phyloP scores from a whole-genome alignment of 2,797 vertebrate genomes.

The Triplophysa yarkandensis region DNA sequence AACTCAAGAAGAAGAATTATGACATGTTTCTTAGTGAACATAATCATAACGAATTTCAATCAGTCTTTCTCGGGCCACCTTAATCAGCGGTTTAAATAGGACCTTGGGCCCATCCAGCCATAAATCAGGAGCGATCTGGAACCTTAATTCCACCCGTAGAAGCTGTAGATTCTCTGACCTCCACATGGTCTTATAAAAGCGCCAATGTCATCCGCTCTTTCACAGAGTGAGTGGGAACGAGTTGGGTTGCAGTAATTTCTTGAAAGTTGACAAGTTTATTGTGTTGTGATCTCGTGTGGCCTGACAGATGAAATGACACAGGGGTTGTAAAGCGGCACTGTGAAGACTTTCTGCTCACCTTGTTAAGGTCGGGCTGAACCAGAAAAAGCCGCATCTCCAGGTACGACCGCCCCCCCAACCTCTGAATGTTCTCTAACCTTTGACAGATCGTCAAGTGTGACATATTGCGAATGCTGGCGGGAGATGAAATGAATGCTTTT shows the following conservation, averaged over 20 bases:
- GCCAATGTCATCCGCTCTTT: slow-evolving; percentile 56
- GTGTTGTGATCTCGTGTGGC: slow-evolving; percentile 56
- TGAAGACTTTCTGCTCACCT: slow-evolving; percentile 52
- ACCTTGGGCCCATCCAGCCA: slow-evolving; percentile 55
- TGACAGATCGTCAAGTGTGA: slow-evolving; percentile 39
- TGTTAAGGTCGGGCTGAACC: slow-evolving; percentile 52
- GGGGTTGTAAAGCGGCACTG: slow-evolving; percentile 53
- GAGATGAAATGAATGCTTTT: slow-evolving; percentile 37
- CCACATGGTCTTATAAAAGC: slow-evolving; percentile 60
- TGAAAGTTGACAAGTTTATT: slow-evolving; percentile 64
- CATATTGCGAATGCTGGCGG: slow-evolving; percentile 26
- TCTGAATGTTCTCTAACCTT: slow-evolving; percentile 42
- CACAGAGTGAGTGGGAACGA: slow-evolving; percentile 58
- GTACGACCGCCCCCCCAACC: slow-evolving; percentile 33
- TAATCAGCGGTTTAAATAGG: slow-evolving; percentile 66
- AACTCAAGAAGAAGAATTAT: slow-evolving; percentile 43
- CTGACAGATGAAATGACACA: slow-evolving; percentile 60
- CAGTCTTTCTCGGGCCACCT: slow-evolving; percentile 58
- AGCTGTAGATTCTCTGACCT: slow-evolving; percentile 57
- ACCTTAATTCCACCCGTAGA: slow-evolving; percentile 57
- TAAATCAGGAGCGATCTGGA: slow-evolving; percentile 53
- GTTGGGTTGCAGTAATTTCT: slow-evolving; percentile 63
- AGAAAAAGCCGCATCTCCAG: slow-evolving; percentile 38
- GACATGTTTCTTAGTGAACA: slow-evolving; percentile 56
- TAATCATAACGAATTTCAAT: slow-evolving; percentile 66